phyloP scores from a whole-genome alignment of 2,888 invertebrate species.

The Spilosoma lubricipeda region DNA sequence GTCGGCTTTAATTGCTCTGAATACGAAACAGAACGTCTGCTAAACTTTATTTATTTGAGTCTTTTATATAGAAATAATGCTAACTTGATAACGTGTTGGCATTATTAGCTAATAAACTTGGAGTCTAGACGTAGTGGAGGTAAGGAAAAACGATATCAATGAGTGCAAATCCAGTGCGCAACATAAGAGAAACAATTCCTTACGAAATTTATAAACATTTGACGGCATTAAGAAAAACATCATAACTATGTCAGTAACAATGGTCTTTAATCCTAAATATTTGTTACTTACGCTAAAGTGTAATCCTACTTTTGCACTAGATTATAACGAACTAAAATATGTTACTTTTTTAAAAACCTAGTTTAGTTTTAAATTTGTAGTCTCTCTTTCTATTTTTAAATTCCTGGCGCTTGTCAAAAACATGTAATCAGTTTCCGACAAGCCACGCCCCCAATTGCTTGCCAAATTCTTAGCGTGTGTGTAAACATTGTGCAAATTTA shows the following conservation, averaged over 20 bases:
- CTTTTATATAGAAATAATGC: no score
- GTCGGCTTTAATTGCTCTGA: constrained; percentile 49
- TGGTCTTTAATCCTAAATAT: neutral
- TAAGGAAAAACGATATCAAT: constrained; percentile 18
- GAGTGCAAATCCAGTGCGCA: constrained; percentile 48
- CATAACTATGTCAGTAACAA: constrained; percentile 44
- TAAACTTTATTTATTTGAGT: constrained; percentile 20
- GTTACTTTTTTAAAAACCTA: neutral
- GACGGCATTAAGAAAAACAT: constrained; percentile 30
- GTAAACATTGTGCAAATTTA: constrained; percentile 13
- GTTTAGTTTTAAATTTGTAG: neutral
- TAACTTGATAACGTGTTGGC: constrained; percentile 35
- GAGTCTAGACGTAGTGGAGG: constrained; percentile 39
- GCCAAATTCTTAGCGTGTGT: constrained; percentile 35
- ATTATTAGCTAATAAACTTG: constrained; percentile 25
- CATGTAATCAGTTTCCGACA: constrained; percentile 24
- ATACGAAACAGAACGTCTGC: constrained; percentile 65
- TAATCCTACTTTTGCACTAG: neutral
- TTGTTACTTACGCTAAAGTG: neutral
- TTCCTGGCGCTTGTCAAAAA: constrained; percentile 15
- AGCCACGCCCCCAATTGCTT: constrained; percentile 35
- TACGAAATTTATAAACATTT: constrained; percentile 52
- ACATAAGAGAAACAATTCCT: constrained; percentile 21
- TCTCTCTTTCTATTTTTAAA: constrained; percentile 25
- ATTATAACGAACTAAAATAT: neutral